These are phyloP conservation scores for Oligia fasciuncula DNA, from an alignment of 2,888 invertebrate genomes.

Conservation along the genomic window DNA sequence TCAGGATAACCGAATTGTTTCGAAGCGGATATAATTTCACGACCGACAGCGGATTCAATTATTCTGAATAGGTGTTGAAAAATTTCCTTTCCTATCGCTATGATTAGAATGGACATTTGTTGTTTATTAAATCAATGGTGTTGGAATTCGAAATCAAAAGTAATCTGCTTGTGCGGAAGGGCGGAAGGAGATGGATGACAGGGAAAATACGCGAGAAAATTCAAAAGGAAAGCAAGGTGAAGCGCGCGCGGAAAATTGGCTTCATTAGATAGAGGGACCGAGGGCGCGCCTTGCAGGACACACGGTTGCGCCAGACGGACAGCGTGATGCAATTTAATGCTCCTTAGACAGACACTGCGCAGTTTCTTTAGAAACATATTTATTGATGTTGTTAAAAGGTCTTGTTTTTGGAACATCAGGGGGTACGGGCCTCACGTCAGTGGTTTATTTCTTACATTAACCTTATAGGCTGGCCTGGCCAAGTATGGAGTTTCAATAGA, in stretches of 20 bases:
- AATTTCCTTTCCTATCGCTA: constrained; percentile 44
- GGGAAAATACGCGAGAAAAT: constrained; percentile 88
- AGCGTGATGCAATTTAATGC: constrained; percentile 46
- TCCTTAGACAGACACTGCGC: neutral
- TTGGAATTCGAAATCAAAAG: constrained; percentile 87
- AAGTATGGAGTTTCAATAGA: neutral
- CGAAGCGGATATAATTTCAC: constrained; percentile 53
- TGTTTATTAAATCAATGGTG: constrained; percentile 85
- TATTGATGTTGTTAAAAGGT: neutral
- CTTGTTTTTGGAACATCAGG: neutral
- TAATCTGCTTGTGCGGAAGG: constrained; percentile 86
- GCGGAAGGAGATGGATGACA: constrained; percentile 87
- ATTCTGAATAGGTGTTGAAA: constrained; percentile 39
- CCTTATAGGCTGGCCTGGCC: neutral
- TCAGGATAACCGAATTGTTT: constrained; percentile 29
- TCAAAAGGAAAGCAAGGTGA: constrained; percentile 87
- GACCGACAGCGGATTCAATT: constrained; percentile 27
- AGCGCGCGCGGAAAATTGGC: constrained; percentile 87
- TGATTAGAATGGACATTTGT: constrained; percentile 61
- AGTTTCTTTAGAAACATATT: constrained; percentile 8
- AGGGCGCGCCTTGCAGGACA: constrained; percentile 76
- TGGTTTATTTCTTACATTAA: neutral
- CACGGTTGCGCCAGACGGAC: constrained; percentile 67
- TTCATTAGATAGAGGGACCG: constrained; percentile 86
- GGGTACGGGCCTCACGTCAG: neutral